Evolutionary conservation across 2,113 vertebrate species (phyloP).

Genomic region (Dipodomys ordii): DNA sequence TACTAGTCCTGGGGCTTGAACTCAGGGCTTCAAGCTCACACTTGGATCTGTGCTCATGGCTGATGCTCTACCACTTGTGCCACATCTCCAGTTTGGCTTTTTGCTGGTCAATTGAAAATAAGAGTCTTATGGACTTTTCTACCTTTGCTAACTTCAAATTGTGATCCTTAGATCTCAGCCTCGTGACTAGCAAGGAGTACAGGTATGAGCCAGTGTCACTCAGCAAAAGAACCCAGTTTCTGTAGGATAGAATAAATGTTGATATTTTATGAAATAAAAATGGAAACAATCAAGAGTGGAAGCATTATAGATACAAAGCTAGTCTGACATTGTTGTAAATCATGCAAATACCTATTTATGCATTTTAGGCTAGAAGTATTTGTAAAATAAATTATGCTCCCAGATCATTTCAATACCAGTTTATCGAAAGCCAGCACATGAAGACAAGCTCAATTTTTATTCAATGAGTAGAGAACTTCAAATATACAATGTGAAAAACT

Average conservation of each 20-base stretch:
- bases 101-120: too few species aligned
- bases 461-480: constrained; percentile 4
- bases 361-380: background rate
- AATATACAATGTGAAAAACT: background rate
- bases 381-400: background rate
- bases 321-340: background rate
- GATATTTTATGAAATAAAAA: constrained; percentile 13
- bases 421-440: background rate
- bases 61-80: too few species aligned
- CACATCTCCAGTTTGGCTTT: too few species aligned
- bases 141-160: too few species aligned
- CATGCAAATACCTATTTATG: background rate
- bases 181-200: too few species aligned
- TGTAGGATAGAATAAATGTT: background rate
- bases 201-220: too few species aligned
- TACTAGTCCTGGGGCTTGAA: too few species aligned
- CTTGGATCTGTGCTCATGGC: too few species aligned
- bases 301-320: background rate
- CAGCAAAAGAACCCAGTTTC: background rate
- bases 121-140: too few species aligned
- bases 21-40: too few species aligned
- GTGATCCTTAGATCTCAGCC: too few species aligned
- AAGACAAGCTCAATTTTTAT: constrained; percentile 28
- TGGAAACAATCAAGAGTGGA: background rate
- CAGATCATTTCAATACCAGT: background rate